Evolutionary conservation across 2,888 invertebrate genomes (phyloP), one percentile per base, ranked within the genome.

Genomic region (Thereva unica): DNA sequence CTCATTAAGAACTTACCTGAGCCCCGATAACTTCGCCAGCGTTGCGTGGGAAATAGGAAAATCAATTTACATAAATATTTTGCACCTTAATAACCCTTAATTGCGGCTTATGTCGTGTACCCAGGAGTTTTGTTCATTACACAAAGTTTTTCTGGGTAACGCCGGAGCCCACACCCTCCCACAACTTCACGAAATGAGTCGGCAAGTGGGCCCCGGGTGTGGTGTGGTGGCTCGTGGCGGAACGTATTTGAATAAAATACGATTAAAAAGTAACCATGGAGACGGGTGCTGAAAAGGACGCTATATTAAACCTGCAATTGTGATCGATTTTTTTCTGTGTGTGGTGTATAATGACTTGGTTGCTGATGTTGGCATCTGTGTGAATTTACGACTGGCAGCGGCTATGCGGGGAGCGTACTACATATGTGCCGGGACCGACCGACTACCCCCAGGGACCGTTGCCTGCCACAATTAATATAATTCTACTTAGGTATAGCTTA

Each of bases 11-110:
- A 50, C 37, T 59, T 47, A 23, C 23, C 23, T 23, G 42, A 44
- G 7, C 35, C 34, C n/a, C 44, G 38, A 35, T 23, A 6, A 7
- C 42, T 9, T 53, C 53, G 37, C 44, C 41, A 50, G 3, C 61
- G 40, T 41, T 23, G 23, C 23, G 23, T 23, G 23, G 23, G 23
- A 38, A 65, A 65, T 54, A 45, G 47, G 49, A 65, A 65, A 47
- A 65, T 54, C 64, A 65, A 65, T 65, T 65, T 49, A 65, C 64
- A 65, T 65, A 65, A 65, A 65, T 65, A 65, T 65, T 65, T 65
- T 55, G 55, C 42, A 65, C 47, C 45, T 65, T 65, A 65, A 65
- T 65, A 55, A 65, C 49, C 64, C 64, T 65, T 65, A 65, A 65
- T 65, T 65, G 55, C 55, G 55, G 55, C 49, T 65, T 55, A 55